Conservation (phyloP, 2,113 vertebrate genomes). For the Chaetorhynchus papuensis region DNA sequence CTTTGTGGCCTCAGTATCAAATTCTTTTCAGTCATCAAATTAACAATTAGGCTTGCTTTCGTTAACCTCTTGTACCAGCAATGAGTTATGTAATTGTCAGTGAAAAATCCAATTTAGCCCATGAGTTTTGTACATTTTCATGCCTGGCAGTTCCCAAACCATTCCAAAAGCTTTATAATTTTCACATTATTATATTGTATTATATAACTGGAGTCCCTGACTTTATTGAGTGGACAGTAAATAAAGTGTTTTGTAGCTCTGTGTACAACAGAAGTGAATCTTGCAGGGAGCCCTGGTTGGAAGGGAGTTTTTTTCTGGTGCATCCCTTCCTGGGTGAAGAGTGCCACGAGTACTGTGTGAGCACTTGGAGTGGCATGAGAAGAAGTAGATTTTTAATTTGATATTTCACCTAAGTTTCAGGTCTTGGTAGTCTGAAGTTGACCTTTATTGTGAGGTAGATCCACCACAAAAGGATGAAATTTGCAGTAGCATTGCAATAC, state of each 20-base stretch:
- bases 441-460: background rate
- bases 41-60: conserved; percentile 56
- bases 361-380: background rate
- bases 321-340: background rate
- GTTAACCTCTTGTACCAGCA: conserved; percentile 48
- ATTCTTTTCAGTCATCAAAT: conserved; percentile 34
- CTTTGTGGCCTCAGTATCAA: background rate
- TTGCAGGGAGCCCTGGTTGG: background rate
- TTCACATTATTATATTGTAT: conserved; percentile 4
- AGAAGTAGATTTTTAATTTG: background rate
- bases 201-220: background rate
- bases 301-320: background rate
- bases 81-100: conserved; percentile 50
- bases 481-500: background rate
- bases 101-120: conserved; percentile 52
- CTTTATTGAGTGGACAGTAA: background rate
- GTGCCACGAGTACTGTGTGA: background rate
- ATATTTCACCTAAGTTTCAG: background rate
- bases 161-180: conserved; percentile 60
- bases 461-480: background rate
- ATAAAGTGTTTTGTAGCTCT: background rate
- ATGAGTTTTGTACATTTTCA: conserved; percentile 42
- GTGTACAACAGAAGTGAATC: background rate
- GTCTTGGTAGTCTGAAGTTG: background rate
- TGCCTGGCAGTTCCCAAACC: conserved; percentile 18